A percentile compares a stretch with the other conserved stretches of the same genome.
These are phyloP conservation scores for Maylandia zebra DNA, from an alignment of 2,113 vertebrate genomes.

Conservation along the genomic window DNA sequence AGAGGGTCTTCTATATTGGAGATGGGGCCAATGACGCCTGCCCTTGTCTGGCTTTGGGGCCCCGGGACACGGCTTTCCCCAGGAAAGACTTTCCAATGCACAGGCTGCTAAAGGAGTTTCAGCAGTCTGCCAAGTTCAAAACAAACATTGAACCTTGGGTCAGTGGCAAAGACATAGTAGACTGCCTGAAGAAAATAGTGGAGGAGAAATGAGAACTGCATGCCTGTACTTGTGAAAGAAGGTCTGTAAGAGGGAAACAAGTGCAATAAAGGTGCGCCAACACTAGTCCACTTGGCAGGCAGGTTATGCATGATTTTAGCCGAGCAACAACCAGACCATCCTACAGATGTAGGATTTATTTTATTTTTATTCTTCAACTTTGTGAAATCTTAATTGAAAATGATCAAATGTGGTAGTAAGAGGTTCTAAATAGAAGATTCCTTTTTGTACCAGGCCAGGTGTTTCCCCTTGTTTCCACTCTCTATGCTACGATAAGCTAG, in stretches of 20 bases:
- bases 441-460: neutral
- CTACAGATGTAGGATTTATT: neutral
- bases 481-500: neutral
- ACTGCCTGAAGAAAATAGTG: slow-evolving; percentile 76
- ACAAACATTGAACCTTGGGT: slow-evolving; percentile 82
- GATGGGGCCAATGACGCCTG: slow-evolving; percentile 93
- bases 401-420: neutral
- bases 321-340: neutral
- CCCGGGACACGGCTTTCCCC: slow-evolving; percentile 80
- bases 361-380: neutral
- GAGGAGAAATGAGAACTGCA: slow-evolving; percentile 49
- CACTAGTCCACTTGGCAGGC: neutral
- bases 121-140: slow-evolving; percentile 63
- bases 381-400: neutral
- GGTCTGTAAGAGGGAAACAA: neutral
- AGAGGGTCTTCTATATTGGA: slow-evolving; percentile 84
- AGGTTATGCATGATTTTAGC: slow-evolving; percentile 10
- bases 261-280: neutral
- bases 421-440: neutral
- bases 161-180: slow-evolving; percentile 73
- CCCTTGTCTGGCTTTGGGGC: slow-evolving; percentile 73
- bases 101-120: slow-evolving; percentile 71
- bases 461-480: neutral
- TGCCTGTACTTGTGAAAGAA: neutral
- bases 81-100: slow-evolving; percentile 88